phyloP scores from a whole-genome alignment of 2,888 invertebrate genomes.

The Diadegma fenestrale region DNA sequence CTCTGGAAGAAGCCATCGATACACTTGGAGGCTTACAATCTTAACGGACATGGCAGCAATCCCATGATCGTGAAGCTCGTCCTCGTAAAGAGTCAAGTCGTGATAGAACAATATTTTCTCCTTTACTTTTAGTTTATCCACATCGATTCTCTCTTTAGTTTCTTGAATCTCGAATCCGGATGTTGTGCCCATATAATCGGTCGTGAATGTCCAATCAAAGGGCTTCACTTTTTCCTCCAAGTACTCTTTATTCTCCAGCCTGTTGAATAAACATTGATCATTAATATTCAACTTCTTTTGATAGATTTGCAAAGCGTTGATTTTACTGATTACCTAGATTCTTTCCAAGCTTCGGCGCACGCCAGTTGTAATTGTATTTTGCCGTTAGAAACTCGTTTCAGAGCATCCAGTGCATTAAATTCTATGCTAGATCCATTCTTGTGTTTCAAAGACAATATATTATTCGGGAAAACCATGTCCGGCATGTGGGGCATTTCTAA shows the following conservation, averaged over 20 bases:
- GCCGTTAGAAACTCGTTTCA: constrained; percentile 91
- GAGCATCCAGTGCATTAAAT: constrained; percentile 96
- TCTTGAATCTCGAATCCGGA: constrained; percentile 87
- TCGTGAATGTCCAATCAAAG: constrained; percentile 99
- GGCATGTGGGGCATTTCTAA: constrained; percentile 96
- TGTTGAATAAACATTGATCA: constrained; percentile 78
- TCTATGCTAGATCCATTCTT: constrained; percentile 89
- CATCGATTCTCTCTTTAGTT: constrained; percentile 92
- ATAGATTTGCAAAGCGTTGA: background rate
- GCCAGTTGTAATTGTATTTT: constrained; percentile 93
- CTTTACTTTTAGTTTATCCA: constrained; percentile 94
- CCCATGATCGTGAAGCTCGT: constrained; percentile 99
- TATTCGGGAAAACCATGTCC: constrained; percentile 99
- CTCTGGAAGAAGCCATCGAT: background rate
- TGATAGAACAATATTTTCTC: constrained; percentile 98
- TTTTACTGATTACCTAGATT: constrained; percentile 89
- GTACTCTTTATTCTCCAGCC: constrained; percentile 87
- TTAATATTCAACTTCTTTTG: background rate
- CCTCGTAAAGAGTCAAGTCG: constrained; percentile 97
- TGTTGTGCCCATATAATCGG: constrained; percentile 94
- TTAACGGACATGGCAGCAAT: constrained; percentile 95
- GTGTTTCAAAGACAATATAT: constrained; percentile 91
- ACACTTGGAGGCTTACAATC: constrained; percentile 90
- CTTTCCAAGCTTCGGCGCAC: constrained; percentile 96
- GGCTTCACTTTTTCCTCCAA: constrained; percentile 92